Conservation (phyloP, 2,888 invertebrate species). For the Tiliacea aurago region DNA sequence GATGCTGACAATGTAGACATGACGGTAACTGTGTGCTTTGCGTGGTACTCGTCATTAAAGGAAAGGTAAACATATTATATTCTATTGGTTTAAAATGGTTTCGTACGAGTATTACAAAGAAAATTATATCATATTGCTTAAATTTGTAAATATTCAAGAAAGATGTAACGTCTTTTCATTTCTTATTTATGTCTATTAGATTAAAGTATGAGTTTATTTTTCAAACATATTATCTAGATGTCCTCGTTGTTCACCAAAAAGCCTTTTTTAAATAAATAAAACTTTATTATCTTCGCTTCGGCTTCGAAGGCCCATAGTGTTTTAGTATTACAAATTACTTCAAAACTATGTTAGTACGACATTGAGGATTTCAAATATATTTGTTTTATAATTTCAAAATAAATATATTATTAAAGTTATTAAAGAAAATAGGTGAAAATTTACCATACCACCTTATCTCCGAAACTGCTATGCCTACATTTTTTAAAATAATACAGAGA, state of each 20-base stretch:
- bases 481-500: too few species aligned
- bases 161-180: not conserved
- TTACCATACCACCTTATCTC: too few species aligned
- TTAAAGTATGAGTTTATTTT: not conserved
- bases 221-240: not conserved
- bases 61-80: slow-evolving; percentile 9
- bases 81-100: not conserved
- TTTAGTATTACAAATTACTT: too few species aligned
- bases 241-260: not conserved
- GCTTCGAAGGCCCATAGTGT: too few species aligned
- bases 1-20: slow-evolving; percentile 33
- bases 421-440: too few species aligned
- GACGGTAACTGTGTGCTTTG: not conserved
- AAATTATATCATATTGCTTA: not conserved
- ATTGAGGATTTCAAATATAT: too few species aligned
- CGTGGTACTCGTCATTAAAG: slow-evolving; percentile 11
- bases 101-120: not conserved
- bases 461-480: too few species aligned
- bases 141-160: slow-evolving; percentile 1
- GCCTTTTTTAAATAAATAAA: not conserved
- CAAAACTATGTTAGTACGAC: too few species aligned
- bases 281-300: too few species aligned
- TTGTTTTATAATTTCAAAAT: too few species aligned
- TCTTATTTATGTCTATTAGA: too few species aligned
- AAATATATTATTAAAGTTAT: too few species aligned